phyloP scores from a whole-genome alignment of 2,797 vertebrate genomes.

The Cyprinella venusta region DNA sequence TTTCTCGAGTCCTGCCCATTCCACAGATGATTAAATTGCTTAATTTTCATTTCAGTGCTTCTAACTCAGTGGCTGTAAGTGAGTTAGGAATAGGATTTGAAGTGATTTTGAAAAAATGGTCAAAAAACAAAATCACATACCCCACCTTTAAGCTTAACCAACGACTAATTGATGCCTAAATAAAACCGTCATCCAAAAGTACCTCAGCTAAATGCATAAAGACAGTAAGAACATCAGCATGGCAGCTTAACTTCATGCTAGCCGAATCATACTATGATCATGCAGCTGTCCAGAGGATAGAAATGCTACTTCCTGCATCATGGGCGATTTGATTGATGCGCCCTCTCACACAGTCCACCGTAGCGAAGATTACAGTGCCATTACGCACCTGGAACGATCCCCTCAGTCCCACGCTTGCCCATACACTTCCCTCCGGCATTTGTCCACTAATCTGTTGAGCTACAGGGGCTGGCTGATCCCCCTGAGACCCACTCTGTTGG shows the following conservation, averaged over 20 bases:
- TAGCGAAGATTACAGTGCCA: constrained; percentile 80
- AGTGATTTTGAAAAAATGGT: too few species aligned
- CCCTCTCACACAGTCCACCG: constrained; percentile 86
- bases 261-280: too few species aligned
- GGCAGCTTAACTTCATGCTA: neutral
- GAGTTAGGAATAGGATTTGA: too few species aligned
- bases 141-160: neutral
- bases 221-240: neutral
- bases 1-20: too few species aligned
- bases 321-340: constrained; percentile 87
- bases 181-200: neutral
- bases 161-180: neutral
- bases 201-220: neutral
- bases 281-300: constrained; percentile 85
- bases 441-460: constrained; percentile 87
- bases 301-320: constrained; percentile 82
- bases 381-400: constrained; percentile 84
- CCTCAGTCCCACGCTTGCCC: constrained; percentile 81
- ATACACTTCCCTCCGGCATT: constrained; percentile 87
- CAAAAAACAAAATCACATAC: too few species aligned
- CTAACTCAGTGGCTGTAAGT: too few species aligned
- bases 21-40: too few species aligned
- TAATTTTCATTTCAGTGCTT: too few species aligned
- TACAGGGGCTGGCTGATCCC: constrained; percentile 69
- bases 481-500: constrained; percentile 63